Evolutionary conservation across 2,888 invertebrate genomes (phyloP).

Genomic region (Spialia ferax): DNA sequence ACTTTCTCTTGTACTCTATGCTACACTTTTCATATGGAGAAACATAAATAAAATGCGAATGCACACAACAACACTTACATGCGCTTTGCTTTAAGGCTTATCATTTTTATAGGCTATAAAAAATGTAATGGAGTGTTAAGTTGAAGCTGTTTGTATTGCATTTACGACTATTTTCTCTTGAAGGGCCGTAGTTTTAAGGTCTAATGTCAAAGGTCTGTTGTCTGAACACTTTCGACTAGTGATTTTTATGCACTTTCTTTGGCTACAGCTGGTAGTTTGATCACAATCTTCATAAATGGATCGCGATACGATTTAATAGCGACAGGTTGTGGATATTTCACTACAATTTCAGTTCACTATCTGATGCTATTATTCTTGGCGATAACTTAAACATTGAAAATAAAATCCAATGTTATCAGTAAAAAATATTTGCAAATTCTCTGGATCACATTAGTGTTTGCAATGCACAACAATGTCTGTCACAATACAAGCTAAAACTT

Average conservation of each 20-base stretch:
- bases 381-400: neutral
- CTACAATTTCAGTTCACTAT: neutral
- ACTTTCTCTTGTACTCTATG: neutral
- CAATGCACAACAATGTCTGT: neutral
- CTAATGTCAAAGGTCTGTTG: slow-evolving; percentile 10
- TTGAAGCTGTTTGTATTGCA: slow-evolving; percentile 40
- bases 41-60: slow-evolving; percentile 50
- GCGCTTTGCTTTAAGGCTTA: slow-evolving; percentile 52
- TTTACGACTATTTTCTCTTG: slow-evolving; percentile 39
- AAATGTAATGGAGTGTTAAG: slow-evolving; percentile 41
- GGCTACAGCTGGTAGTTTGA: slow-evolving; percentile 13
- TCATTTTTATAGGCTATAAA: slow-evolving; percentile 56
- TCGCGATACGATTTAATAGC: slow-evolving; percentile 8
- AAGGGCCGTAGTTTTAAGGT: slow-evolving; percentile 16
- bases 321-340: slow-evolving; percentile 2
- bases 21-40: slow-evolving; percentile 17
- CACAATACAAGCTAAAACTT: too few species aligned
- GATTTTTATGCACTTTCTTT: slow-evolving; percentile 38
- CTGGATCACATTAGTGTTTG: neutral
- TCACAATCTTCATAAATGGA: slow-evolving; percentile 25
- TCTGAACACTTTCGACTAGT: slow-evolving; percentile 13
- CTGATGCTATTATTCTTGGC: neutral
- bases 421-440: neutral
- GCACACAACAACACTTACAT: slow-evolving; percentile 49
- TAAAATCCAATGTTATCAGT: neutral